Percentiles rank a stretch among this genome's conserved stretches.
Evolutionary conservation across 2,797 vertebrate species (phyloP).

Genomic region (Falco peregrinus): DNA sequence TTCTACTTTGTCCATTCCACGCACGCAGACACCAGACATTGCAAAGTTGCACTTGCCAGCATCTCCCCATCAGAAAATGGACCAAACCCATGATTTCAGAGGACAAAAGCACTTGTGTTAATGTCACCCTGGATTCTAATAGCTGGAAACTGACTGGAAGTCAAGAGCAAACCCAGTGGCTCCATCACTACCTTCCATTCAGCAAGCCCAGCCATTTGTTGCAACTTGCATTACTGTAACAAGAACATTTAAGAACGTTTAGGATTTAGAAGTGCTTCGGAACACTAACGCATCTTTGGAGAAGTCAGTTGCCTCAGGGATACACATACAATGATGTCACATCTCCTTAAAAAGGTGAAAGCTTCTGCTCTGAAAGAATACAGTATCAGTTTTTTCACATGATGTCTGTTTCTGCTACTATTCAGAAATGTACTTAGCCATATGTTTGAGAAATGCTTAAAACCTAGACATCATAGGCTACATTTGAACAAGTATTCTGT

Average conservation of each 20-base stretch:
- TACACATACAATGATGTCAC: background rate
- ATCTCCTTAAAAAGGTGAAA: background rate
- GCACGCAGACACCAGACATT: constrained; percentile 11
- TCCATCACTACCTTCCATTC: background rate
- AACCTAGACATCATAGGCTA: background rate
- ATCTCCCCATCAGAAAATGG: constrained; percentile 65
- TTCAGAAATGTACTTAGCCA: background rate
- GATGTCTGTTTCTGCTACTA: constrained; percentile 61
- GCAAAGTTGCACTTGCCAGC: constrained; percentile 5
- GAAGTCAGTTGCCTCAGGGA: background rate
- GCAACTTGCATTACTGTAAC: background rate
- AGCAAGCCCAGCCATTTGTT: background rate
- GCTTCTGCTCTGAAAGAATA: background rate
- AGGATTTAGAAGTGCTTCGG: background rate
- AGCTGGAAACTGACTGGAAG: constrained; percentile 2
- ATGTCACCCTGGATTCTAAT: background rate
- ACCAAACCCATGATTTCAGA: constrained; percentile 62
- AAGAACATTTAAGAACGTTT: background rate
- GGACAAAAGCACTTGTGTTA: constrained; percentile 40
- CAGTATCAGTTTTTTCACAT: background rate
- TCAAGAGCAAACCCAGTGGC: background rate
- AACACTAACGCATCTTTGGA: background rate
- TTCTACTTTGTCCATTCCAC: background rate
- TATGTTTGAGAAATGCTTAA: background rate
- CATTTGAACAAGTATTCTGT: background rate